Evolutionary conservation across 2,113 vertebrate species (phyloP).

Genomic region (Ceyx cyanopectus): DNA sequence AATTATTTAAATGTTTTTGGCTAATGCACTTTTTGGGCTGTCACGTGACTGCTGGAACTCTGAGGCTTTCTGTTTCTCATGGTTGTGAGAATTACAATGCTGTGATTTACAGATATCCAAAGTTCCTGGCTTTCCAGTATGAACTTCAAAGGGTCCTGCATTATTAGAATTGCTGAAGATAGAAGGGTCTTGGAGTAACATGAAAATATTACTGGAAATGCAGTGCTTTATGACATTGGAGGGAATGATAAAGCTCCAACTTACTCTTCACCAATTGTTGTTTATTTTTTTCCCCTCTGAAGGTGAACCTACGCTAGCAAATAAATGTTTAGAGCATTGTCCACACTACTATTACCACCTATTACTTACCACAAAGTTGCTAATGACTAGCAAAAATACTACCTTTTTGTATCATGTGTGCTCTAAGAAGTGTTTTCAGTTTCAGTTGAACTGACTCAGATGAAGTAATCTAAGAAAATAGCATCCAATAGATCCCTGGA

Average conservation of each 20-base stretch:
- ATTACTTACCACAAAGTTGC: conserved; percentile 35
- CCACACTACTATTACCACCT: conserved; percentile 5
- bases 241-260: neutral
- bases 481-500: conserved; percentile 36
- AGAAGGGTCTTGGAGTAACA: neutral
- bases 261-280: neutral
- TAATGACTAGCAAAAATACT: conserved; percentile 49
- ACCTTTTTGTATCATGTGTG: conserved; percentile 34
- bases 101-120: neutral
- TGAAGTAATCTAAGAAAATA: conserved; percentile 54
- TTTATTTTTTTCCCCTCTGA: neutral
- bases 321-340: conserved; percentile 16
- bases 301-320: neutral
- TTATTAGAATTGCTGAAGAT: neutral
- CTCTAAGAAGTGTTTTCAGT: conserved; percentile 26
- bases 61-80: conserved; percentile 13
- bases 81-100: neutral
- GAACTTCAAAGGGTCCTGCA: neutral
- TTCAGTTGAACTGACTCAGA: conserved; percentile 42
- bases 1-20: conserved; percentile 47
- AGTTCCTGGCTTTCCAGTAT: neutral
- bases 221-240: neutral
- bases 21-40: neutral
- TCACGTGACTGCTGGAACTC: conserved; percentile 29
- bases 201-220: neutral